phyloP scores from a whole-genome alignment of 2,797 vertebrate genomes.

The Bradypus variegatus region DNA sequence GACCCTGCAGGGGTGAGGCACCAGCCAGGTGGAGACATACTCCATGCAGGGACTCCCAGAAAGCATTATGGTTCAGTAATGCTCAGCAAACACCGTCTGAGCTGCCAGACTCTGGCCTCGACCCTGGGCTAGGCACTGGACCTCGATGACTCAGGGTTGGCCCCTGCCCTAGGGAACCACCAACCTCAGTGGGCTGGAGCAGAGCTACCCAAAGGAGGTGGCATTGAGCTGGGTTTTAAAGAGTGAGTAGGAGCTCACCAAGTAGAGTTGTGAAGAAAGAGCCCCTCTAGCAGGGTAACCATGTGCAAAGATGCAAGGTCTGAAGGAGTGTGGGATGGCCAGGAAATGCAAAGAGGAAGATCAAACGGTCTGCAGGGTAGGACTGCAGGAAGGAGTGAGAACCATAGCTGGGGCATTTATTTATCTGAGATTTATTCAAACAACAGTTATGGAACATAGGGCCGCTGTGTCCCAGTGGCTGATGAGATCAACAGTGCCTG shows the following conservation, averaged over 20 bases:
- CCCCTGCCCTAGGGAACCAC: not conserved
- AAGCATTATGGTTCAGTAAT: not conserved
- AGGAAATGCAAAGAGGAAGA: not conserved
- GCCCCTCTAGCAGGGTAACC: not conserved
- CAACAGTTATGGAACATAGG: not conserved
- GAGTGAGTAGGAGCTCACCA: not conserved
- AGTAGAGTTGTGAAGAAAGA: not conserved
- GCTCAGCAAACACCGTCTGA: not conserved
- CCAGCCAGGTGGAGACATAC: not conserved
- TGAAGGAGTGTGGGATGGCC: not conserved
- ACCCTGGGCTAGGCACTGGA: not conserved
- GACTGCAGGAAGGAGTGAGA: not conserved
- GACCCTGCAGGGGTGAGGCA: not conserved
- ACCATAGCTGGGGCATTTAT: not conserved
- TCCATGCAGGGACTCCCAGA: not conserved
- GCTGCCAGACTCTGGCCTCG: not conserved
- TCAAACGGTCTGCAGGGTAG: not conserved
- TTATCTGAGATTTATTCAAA: not conserved
- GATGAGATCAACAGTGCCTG: not conserved
- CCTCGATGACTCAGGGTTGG: not conserved
- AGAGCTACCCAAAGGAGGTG: not conserved
- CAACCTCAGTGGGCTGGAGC: not conserved
- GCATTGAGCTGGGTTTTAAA: not conserved
- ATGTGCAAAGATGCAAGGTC: not conserved
- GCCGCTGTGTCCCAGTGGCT: not conserved